phyloP scores from a whole-genome alignment of 2,113 vertebrate genomes.

The Hippopotamus amphibius region DNA sequence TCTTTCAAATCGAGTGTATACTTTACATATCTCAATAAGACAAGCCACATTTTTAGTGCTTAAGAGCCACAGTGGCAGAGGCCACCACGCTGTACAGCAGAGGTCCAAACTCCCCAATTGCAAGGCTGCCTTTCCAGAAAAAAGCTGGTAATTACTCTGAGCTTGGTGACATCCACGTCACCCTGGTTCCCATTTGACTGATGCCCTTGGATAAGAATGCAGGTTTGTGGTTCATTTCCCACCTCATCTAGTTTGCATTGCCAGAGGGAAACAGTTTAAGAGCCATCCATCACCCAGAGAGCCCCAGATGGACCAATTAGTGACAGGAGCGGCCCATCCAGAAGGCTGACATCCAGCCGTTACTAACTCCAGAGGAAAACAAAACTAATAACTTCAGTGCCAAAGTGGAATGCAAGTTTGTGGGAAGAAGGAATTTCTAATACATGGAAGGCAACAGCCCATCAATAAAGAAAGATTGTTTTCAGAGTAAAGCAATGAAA shows the following conservation, averaged over 20 bases:
- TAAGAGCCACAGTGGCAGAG: background rate
- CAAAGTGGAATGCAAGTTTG: background rate
- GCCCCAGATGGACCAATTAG: background rate
- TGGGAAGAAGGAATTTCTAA: background rate
- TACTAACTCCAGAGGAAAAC: background rate
- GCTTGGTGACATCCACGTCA: background rate
- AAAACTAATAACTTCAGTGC: background rate
- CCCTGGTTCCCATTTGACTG: background rate
- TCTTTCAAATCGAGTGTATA: background rate
- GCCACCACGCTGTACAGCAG: fast-evolving
- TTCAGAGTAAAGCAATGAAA: background rate
- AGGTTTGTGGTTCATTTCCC: background rate
- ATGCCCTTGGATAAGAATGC: too few relatives aligned
- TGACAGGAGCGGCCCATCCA: background rate
- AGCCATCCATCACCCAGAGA: background rate
- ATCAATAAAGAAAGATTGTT: background rate
- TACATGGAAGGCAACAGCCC: background rate
- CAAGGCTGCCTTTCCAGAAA: too few relatives aligned
- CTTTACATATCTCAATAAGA: background rate
- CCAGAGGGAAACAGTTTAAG: background rate
- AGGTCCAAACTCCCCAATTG: background rate
- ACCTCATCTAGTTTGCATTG: background rate
- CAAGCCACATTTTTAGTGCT: background rate
- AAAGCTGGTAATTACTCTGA: background rate
- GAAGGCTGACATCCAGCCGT: background rate